These are phyloP conservation scores for Empis livida DNA, from an alignment of 2,888 invertebrate species.

Conservation along the genomic window DNA sequence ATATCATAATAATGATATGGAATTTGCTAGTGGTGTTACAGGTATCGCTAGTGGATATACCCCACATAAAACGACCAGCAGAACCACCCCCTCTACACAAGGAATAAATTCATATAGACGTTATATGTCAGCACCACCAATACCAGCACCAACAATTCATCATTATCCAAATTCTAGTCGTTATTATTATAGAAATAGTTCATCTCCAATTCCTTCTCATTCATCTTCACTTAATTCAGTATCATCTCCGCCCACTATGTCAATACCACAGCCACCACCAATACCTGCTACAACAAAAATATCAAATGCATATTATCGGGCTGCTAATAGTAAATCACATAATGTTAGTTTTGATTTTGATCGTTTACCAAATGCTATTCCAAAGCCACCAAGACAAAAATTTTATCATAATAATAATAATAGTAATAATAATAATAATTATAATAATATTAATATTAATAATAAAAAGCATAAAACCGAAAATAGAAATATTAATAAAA, in stretches of 20 bases:
- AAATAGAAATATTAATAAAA: background rate
- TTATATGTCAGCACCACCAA: slow-evolving; percentile 5
- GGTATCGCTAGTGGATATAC: slow-evolving; percentile 5
- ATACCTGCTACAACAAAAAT: background rate
- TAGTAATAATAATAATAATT: background rate
- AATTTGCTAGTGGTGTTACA: background rate
- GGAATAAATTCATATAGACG: slow-evolving; percentile 6
- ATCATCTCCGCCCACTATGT: background rate
- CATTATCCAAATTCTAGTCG: background rate
- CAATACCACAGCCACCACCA: background rate
- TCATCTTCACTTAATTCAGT: background rate
- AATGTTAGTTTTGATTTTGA: slow-evolving; percentile 16
- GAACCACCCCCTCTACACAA: background rate
- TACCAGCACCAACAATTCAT: background rate
- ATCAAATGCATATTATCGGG: background rate
- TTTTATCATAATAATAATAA: slow-evolving; percentile 1
- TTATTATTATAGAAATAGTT: too few species aligned
- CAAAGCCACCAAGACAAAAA: slow-evolving; percentile 28
- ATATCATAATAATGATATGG: slow-evolving; percentile 8
- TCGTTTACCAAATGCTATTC: slow-evolving; percentile 22
- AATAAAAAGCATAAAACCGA: background rate
- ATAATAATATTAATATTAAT: too few species aligned
- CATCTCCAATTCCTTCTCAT: background rate
- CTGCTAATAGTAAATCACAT: slow-evolving; percentile 9
- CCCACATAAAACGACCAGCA: slow-evolving; percentile 6